Evolutionary conservation across 2,113 vertebrate species (phyloP), one percentile per base, ranked within the genome.

Genomic region (Rynchops niger): DNA sequence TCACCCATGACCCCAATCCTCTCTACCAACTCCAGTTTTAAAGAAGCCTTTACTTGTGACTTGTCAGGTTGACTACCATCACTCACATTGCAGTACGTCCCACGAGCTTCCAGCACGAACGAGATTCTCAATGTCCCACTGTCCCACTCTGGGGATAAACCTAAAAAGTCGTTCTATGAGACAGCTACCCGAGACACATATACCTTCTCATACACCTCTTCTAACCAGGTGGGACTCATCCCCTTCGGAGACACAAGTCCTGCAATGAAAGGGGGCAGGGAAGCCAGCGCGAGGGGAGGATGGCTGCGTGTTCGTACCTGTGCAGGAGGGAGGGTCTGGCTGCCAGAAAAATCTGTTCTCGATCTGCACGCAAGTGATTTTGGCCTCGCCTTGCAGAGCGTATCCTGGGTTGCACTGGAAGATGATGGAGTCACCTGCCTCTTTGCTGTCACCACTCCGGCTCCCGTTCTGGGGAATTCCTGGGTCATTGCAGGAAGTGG

Each of bases 331-430:
- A 0, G 99, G 99, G 96, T 99, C 99, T 2, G 99, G 99, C 80
- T 99, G 99, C 99, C 99, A 99, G 98, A 99, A 99, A 97, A 99
- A 99, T 50, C 99, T 98, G 80, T 98, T 99, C 79, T 99, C 99
- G 22, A 99, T 98, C 98, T 99, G 99, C 36, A 99, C 99, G 10
- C 99, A 99, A 89, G 98, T 99, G 98, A 99, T 99, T 91, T 98
- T 98, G 9, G 98, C 97, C 9, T 98, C 98, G n/a, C 99, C 99
- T 96, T 99, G 99, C 92, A 99, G 98, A 14, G 97, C 49, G 2
- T 99, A 99, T 27, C 99, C 99, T 0, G 99, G 99, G 93, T 99
- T 99, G 79, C 99, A 99, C 96, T 99, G 99, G 97, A 99, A 99
- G 93, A 98, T 84, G 30, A 99, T 99, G 88, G 99, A 98, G 97